phyloP scores from a whole-genome alignment of 1,140 invertebrate species.

The Drosophila burlai region DNA sequence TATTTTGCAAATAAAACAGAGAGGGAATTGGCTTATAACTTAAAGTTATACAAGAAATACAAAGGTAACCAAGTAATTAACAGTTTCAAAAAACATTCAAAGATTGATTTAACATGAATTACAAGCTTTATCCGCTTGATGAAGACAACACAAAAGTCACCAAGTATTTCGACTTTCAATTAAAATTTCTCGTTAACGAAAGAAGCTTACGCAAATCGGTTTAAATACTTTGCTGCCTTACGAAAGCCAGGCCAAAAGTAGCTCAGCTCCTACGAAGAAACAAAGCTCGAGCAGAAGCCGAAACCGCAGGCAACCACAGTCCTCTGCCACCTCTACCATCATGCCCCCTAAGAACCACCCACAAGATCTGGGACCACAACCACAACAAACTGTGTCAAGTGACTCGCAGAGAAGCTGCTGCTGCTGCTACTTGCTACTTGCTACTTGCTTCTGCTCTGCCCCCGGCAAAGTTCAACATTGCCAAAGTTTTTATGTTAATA shows the following conservation, averaged over 20 bases:
- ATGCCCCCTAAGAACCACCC: conserved; percentile 18
- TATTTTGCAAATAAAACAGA: background rate
- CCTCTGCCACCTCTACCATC: background rate
- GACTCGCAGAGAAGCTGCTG: conserved; percentile 29
- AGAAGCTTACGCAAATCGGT: conserved; percentile 47
- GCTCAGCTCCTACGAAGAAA: conserved; percentile 3
- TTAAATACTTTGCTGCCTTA: conserved; percentile 40
- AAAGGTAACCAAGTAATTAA: background rate
- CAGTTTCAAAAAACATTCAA: background rate
- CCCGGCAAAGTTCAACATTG: conserved; percentile 41
- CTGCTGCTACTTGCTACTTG: conserved; percentile 5
- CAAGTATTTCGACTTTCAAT: conserved; percentile 28
- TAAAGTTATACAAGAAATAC: too few species aligned
- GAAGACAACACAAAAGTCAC: background rate
- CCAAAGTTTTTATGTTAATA: conserved; percentile 58
- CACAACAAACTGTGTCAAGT: conserved; percentile 54
- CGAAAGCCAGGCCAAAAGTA: conserved; percentile 25
- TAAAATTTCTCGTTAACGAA: conserved; percentile 41
- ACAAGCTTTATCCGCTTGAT: background rate
- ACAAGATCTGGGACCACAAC: conserved; percentile 20
- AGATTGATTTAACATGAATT: background rate
- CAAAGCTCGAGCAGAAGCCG: conserved; percentile 6
- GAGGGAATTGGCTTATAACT: background rate
- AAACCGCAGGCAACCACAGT: conserved; percentile 12
- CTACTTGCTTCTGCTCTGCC: conserved; percentile 4